Conservation (phyloP, 2,113 vertebrate species). For the Murina feae region DNA sequence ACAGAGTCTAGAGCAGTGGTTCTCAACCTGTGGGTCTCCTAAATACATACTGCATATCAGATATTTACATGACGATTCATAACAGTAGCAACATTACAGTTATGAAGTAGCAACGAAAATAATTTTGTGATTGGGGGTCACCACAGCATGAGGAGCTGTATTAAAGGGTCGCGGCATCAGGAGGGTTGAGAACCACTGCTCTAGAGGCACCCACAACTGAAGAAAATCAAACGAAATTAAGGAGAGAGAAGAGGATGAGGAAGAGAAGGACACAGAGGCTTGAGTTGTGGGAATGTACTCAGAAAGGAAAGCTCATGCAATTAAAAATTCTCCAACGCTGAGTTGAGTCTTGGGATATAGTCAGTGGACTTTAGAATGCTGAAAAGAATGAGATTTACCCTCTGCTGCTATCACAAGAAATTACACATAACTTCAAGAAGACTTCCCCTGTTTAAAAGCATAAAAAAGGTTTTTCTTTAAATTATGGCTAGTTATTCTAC, state of each 20-base stretch:
- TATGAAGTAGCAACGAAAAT: too few relatives aligned
- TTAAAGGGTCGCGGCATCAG: too few relatives aligned
- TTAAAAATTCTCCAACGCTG: neutral
- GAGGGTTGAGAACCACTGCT: too few relatives aligned
- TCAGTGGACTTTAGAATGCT: neutral
- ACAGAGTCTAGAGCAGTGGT: too few relatives aligned
- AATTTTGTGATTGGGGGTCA: too few relatives aligned
- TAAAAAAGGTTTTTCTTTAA: neutral
- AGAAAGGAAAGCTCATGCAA: neutral
- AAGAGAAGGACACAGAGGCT: neutral
- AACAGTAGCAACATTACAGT: too few relatives aligned
- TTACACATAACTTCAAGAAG: neutral
- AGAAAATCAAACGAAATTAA: neutral
- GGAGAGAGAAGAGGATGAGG: neutral
- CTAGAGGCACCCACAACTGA: neutral
- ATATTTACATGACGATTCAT: too few relatives aligned
- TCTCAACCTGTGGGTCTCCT: too few relatives aligned
- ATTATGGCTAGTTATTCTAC: slow-evolving; percentile 27
- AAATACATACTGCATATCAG: too few relatives aligned
- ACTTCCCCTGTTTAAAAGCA: slow-evolving; percentile 41
- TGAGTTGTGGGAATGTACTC: neutral
- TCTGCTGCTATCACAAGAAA: neutral
- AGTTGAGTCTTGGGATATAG: neutral
- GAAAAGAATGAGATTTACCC: neutral
- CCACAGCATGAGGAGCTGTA: too few relatives aligned